Conservation (phyloP, 2,797 vertebrate species). For the Pangasius djambal region DNA sequence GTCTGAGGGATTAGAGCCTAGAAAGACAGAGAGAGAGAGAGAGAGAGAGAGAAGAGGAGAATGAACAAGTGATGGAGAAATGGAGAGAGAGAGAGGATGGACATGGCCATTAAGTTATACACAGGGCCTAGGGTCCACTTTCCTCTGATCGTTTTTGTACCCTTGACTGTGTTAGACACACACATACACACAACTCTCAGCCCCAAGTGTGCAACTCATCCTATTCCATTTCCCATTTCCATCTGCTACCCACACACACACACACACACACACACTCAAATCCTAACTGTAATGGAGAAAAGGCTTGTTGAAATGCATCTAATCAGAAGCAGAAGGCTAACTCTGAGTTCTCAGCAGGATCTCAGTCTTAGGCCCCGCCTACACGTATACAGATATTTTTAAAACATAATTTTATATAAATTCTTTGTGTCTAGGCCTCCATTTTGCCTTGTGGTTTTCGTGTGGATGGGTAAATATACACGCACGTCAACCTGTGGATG, state of each 20-base stretch:
- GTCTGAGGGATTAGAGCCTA: background rate
- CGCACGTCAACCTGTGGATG: background rate
- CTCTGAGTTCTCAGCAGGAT: background rate
- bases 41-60: background rate
- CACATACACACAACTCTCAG: slow-evolving; percentile 49
- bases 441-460: background rate
- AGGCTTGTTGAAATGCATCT: slow-evolving; percentile 80
- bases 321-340: slow-evolving; percentile 66
- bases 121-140: slow-evolving; percentile 78
- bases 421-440: background rate
- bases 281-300: background rate
- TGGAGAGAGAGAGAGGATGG: slow-evolving; percentile 45
- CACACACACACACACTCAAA: slow-evolving; percentile 39
- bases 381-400: background rate
- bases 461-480: background rate
- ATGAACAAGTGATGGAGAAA: background rate
- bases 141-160: slow-evolving; percentile 74
- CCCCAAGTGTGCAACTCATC: slow-evolving; percentile 41
- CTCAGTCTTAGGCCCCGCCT: background rate
- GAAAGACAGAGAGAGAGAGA: background rate
- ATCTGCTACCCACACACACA: slow-evolving; percentile 50
- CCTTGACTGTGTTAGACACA: slow-evolving; percentile 66
- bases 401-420: background rate
- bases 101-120: slow-evolving; percentile 73
- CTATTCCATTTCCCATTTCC: slow-evolving; percentile 40